phyloP scores from a whole-genome alignment of 2,888 invertebrate species.

The Seira musarum region DNA sequence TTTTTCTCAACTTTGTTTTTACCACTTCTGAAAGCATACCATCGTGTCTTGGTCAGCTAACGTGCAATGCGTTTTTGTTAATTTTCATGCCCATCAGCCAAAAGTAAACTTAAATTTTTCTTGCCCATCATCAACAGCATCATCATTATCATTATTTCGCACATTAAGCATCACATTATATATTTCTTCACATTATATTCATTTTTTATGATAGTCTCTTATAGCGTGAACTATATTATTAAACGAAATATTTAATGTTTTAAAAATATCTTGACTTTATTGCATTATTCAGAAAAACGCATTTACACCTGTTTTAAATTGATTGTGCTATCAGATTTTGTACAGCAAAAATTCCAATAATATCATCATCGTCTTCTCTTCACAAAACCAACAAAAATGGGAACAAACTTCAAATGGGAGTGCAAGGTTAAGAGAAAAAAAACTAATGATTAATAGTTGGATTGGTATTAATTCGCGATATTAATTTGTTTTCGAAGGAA shows the following conservation, averaged over 20 bases:
- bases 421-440: conserved; percentile 14
- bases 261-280: neutral
- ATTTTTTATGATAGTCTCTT: neutral
- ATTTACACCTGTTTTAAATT: neutral
- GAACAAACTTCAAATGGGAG: conserved; percentile 28
- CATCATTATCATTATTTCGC: neutral
- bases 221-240: neutral
- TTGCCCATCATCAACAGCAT: neutral
- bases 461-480: conserved; percentile 1
- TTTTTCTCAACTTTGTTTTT: neutral
- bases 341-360: too few species aligned
- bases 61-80: too few species aligned
- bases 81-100: too few species aligned
- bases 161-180: neutral
- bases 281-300: neutral
- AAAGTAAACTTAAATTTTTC: too few species aligned
- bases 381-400: conserved; percentile 45
- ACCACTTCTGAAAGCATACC: neutral
- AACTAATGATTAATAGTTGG: neutral
- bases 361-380: neutral
- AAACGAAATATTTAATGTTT: neutral
- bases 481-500: conserved; percentile 25
- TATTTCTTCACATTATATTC: neutral
- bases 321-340: neutral
- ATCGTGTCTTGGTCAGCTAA: too few species aligned